A percentile compares a stretch with the other conserved stretches of the same genome.
Evolutionary conservation across 2,888 invertebrate genomes (phyloP).

Genomic region (Xanthorhoe spadicearia): DNA sequence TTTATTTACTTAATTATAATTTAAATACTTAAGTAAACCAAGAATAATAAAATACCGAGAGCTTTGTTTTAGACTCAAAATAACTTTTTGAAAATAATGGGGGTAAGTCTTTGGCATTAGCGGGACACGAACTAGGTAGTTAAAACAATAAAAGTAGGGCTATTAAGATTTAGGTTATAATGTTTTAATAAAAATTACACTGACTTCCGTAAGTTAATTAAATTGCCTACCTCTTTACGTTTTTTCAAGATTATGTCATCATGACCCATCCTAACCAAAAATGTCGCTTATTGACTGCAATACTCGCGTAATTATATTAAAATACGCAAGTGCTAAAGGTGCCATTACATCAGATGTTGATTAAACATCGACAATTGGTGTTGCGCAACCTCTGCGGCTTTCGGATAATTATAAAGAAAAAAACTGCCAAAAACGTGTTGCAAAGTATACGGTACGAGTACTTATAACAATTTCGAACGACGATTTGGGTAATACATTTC

Average conservation of each 20-base stretch:
- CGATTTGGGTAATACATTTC: slow-evolving; percentile 22
- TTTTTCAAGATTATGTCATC: slow-evolving; percentile 25
- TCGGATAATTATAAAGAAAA: slow-evolving; percentile 37
- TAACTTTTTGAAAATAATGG: no score
- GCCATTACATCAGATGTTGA: slow-evolving; percentile 41
- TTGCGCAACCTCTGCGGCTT: slow-evolving; percentile 40
- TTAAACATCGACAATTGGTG: slow-evolving; percentile 39
- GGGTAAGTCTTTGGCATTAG: no score
- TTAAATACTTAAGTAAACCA: no score
- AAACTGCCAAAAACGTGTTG: slow-evolving; percentile 30
- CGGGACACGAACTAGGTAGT: no score
- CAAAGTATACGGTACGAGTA: slow-evolving; percentile 26
- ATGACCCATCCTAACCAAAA: slow-evolving; percentile 26
- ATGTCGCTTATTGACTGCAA: slow-evolving; percentile 26
- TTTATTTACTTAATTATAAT: slow-evolving; percentile 5
- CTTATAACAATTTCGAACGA: slow-evolving; percentile 23
- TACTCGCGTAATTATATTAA: slow-evolving; percentile 24
- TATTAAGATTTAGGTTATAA: no score
- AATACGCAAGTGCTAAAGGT: slow-evolving; percentile 31
- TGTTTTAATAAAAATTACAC: no score
- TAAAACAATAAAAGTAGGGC: no score
- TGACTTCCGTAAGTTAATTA: not conserved
- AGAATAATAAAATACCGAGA: not conserved
- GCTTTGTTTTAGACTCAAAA: not conserved
- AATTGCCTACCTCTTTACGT: slow-evolving; percentile 6